These are phyloP conservation scores for Pantherophis guttatus DNA, from an alignment of 2,113 vertebrate genomes.

Conservation along the genomic window DNA sequence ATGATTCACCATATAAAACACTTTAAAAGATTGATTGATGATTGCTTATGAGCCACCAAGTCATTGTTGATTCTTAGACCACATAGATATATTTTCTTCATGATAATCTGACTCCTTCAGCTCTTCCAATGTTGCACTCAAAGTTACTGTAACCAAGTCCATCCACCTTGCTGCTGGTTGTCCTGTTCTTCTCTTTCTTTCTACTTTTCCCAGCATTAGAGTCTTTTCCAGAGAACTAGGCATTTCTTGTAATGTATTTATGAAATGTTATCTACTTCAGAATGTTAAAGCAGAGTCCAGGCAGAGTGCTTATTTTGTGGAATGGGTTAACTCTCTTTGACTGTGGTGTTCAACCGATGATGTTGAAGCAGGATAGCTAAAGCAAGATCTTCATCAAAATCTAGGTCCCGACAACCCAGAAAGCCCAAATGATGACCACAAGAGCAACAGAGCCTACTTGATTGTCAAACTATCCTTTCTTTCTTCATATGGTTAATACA, in stretches of 20 bases:
- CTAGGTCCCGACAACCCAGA: not conserved
- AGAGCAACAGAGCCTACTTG: not conserved
- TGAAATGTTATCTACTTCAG: not conserved
- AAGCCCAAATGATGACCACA: not conserved
- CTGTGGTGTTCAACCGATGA: not conserved
- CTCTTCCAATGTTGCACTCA: not conserved
- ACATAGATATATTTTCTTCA: not conserved
- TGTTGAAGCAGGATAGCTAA: not conserved
- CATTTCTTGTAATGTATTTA: not conserved
- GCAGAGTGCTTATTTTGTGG: not conserved
- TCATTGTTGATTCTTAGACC: not conserved
- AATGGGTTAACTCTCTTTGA: not conserved
- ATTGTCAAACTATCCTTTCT: not conserved
- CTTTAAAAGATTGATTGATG: not conserved
- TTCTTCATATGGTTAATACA: not conserved
- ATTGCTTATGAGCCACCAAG: not conserved
- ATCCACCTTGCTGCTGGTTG: not conserved
- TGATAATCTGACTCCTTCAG: not conserved
- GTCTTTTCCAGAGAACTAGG: not conserved
- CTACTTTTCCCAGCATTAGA: not conserved
- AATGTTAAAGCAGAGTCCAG: not conserved
- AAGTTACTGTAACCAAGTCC: not conserved
- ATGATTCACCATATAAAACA: not conserved
- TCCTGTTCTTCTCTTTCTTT: not conserved
- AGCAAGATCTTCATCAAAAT: not conserved